These are phyloP conservation scores for Lepidothrix coronata DNA, from an alignment of 2,113 vertebrate species.

Conservation along the genomic window DNA sequence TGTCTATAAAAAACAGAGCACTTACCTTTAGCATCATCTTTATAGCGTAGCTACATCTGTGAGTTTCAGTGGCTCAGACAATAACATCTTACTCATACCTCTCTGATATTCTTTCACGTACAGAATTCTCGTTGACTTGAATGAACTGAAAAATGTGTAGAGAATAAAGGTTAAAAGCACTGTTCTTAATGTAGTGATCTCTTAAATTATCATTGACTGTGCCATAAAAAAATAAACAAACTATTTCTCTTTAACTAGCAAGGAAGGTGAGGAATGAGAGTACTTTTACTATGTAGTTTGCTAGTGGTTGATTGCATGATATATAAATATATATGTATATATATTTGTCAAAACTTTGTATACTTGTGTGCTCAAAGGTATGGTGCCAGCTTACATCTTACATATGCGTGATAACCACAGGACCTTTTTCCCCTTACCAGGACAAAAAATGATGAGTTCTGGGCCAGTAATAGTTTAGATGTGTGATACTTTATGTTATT, in stretches of 20 bases:
- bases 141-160: neutral
- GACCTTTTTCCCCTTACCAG: neutral
- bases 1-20: neutral
- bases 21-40: neutral
- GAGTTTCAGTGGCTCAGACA: neutral
- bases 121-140: neutral
- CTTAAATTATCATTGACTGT: neutral
- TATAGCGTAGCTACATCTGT: neutral
- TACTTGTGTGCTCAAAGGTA: neutral
- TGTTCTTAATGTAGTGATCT: neutral
- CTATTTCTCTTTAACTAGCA: neutral
- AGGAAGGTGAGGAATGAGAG: neutral
- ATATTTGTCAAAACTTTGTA: neutral
- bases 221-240: neutral
- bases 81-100: neutral
- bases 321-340: neutral
- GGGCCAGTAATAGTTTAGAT: neutral
- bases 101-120: neutral
- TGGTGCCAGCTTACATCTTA: neutral
- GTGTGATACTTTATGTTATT: neutral
- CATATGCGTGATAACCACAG: neutral
- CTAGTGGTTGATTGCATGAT: neutral
- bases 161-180: neutral
- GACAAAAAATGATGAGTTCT: neutral
- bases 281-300: neutral